Evolutionary conservation across 2,113 vertebrate species (phyloP).

Genomic region (Myiopsitta monachus): DNA sequence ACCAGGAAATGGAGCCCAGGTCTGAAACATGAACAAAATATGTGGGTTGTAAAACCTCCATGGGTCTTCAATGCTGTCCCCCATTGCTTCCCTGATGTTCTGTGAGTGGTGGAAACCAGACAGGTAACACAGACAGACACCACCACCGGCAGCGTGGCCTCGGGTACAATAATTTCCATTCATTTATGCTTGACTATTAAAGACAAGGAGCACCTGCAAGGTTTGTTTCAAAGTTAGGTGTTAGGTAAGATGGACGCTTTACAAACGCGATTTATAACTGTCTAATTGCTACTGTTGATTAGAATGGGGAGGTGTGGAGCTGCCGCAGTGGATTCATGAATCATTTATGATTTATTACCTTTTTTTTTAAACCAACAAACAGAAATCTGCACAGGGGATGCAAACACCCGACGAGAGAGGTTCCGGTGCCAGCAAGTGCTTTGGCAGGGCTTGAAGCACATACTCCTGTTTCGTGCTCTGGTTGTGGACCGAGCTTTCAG

Average conservation of each 20-base stretch:
- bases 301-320: neutral
- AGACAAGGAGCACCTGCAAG: neutral
- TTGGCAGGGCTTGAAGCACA: neutral
- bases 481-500: neutral
- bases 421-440: neutral
- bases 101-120: neutral
- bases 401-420: neutral
- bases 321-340: neutral
- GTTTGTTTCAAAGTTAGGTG: neutral
- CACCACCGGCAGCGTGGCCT: neutral
- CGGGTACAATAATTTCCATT: neutral
- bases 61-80: fast-evolving
- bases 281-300: neutral
- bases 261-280: neutral
- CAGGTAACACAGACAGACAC: fast-evolving
- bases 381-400: neutral
- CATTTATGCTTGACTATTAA: neutral
- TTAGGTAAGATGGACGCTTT: neutral
- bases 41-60: neutral
- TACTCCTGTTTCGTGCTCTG: neutral
- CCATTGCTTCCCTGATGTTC: neutral
- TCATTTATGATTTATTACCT: neutral
- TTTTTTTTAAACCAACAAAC: neutral
- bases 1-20: neutral
- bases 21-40: neutral